Evolutionary conservation across 2,113 vertebrate species (phyloP).

Genomic region (Ceyx margarethae): DNA sequence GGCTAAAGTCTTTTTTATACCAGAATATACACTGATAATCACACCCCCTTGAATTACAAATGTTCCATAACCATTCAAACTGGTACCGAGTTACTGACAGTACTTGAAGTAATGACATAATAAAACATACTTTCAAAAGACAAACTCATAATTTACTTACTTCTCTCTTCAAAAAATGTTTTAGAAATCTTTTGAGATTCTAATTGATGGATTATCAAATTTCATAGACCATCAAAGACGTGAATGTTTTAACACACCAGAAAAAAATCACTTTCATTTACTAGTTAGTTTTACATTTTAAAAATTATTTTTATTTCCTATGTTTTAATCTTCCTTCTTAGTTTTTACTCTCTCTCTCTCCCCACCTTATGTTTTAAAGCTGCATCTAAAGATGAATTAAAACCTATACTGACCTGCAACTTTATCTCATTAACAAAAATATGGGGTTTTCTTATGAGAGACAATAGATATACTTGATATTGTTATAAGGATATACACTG

Average conservation of each 20-base stretch:
- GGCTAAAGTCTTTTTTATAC: constrained; percentile 75
- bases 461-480: background rate
- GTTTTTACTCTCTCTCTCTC: background rate
- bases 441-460: background rate
- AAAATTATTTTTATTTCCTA: background rate
- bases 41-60: constrained; percentile 79
- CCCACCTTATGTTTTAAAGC: background rate
- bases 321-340: background rate
- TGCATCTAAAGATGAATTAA: background rate
- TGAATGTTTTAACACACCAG: constrained; percentile 66
- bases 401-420: background rate
- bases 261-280: constrained; percentile 41
- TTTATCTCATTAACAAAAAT: constrained; percentile 7
- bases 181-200: constrained; percentile 62
- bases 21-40: constrained; percentile 76
- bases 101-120: constrained; percentile 78
- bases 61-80: constrained; percentile 78
- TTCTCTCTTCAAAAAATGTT: constrained; percentile 56
- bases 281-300: background rate
- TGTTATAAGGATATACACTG: background rate
- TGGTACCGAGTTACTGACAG: constrained; percentile 73
- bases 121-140: constrained; percentile 79
- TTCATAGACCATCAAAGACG: constrained; percentile 60
- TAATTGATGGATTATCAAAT: constrained; percentile 56
- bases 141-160: constrained; percentile 72